These are phyloP conservation scores for Sebastiscus tertius DNA, from an alignment of 2,797 vertebrate genomes.

Conservation along the genomic window DNA sequence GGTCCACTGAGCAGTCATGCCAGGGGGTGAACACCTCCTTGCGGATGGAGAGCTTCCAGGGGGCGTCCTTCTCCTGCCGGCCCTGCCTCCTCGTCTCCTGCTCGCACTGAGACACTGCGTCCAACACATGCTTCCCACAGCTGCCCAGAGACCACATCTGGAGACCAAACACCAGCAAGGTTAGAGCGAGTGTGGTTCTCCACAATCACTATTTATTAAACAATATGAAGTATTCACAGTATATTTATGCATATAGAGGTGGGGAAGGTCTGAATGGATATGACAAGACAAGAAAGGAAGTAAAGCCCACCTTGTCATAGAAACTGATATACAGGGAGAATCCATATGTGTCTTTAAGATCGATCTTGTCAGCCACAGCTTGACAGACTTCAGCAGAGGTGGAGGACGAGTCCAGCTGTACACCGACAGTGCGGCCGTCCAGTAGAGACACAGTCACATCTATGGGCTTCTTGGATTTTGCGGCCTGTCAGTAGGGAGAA, in stretches of 20 bases:
- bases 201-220: neutral
- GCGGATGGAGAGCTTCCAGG: conserved; percentile 89
- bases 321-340: conserved; percentile 93
- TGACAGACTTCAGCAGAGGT: conserved; percentile 89
- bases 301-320: conserved; percentile 87
- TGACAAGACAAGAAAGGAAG: neutral
- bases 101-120: conserved; percentile 95
- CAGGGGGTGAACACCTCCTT: conserved; percentile 96
- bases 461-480: conserved; percentile 86
- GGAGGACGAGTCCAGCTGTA: conserved; percentile 89
- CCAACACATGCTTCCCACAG: conserved; percentile 86
- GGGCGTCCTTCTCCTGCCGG: conserved; percentile 81
- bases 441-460: conserved; percentile 82
- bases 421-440: conserved; percentile 79
- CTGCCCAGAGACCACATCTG: conserved; percentile 93
- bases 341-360: conserved; percentile 87
- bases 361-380: conserved; percentile 80
- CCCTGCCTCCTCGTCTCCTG: conserved; percentile 88
- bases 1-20: conserved; percentile 87
- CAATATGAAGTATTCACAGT: neutral
- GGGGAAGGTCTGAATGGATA: neutral
- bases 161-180: neutral
- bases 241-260: neutral
- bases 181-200: neutral
- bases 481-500: conserved; percentile 81